Percentiles rank a stretch among this genome's conserved stretches.
phyloP scores from a whole-genome alignment of 1,140 invertebrate species.

The Trachymyrmex cornetzi region DNA sequence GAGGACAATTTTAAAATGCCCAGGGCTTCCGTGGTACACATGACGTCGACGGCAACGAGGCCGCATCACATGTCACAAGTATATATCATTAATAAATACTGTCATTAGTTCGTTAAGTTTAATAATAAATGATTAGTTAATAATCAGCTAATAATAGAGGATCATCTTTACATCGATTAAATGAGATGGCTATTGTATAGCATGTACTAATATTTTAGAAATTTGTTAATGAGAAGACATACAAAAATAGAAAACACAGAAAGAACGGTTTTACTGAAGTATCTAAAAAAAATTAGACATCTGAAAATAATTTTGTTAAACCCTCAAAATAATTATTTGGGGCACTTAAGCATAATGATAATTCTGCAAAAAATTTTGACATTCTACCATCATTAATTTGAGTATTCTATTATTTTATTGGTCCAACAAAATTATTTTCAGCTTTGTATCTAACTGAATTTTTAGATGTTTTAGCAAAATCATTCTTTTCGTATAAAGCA shows the following conservation, averaged over 20 bases:
- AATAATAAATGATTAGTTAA: neutral
- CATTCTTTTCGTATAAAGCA: no score
- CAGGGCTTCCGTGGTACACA: conserved; percentile 84
- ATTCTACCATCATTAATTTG: no score
- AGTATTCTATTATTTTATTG: no score
- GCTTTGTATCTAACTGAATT: no score
- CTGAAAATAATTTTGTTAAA: no score
- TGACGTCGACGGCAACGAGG: conserved; percentile 85
- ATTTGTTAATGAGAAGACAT: neutral
- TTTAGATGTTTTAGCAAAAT: no score
- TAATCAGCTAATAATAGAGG: neutral
- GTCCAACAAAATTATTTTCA: no score
- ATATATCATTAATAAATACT: conserved; percentile 17
- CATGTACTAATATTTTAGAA: neutral
- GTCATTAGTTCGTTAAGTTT: neutral
- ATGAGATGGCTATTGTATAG: neutral
- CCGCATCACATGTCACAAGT: conserved; percentile 86
- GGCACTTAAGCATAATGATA: no score
- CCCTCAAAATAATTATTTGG: no score
- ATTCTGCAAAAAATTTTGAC: no score
- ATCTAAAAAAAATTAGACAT: no score
- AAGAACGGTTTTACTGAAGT: no score
- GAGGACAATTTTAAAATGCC: conserved; percentile 85
- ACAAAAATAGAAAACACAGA: neutral
- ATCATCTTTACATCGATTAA: neutral